Percentiles rank a stretch among this genome's conserved stretches.
These are phyloP conservation scores for Muschampia plurimacula DNA, from an alignment of 2,888 invertebrate genomes.

Conservation along the genomic window DNA sequence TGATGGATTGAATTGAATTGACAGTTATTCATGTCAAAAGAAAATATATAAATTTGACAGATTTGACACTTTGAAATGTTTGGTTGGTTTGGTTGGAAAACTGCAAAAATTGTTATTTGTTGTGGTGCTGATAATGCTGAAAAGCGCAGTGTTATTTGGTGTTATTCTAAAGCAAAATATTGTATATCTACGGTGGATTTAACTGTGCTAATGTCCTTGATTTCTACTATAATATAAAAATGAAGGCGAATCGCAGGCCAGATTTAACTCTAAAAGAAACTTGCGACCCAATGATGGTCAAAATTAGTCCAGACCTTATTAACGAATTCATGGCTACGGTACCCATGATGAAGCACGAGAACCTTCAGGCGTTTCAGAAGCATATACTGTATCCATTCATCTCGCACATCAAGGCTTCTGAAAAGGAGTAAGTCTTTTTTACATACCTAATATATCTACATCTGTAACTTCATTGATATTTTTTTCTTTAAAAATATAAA, in stretches of 20 bases:
- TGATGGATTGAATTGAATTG: too few relatives aligned
- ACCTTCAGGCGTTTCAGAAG: conserved; percentile 80
- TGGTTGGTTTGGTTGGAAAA: too few relatives aligned
- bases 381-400: conserved; percentile 84
- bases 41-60: too few relatives aligned
- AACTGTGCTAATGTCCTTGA: background rate
- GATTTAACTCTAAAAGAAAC: conserved; percentile 61
- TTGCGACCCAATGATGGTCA: conserved; percentile 80
- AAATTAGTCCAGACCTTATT: conserved; percentile 72
- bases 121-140: background rate
- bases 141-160: background rate
- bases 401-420: conserved; percentile 65
- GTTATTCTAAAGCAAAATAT: background rate
- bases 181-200: background rate
- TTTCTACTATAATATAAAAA: background rate
- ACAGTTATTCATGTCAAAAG: too few relatives aligned
- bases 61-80: background rate
- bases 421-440: conserved; percentile 63
- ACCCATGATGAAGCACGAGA: conserved; percentile 64
- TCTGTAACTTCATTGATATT: background rate
- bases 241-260: conserved; percentile 57
- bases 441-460: background rate
- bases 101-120: too few relatives aligned
- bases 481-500: background rate
- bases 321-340: conserved; percentile 60